Percentiles rank a stretch among this genome's conserved stretches.
phyloP scores from a whole-genome alignment of 2,888 invertebrate genomes.

The Amiota communis region DNA sequence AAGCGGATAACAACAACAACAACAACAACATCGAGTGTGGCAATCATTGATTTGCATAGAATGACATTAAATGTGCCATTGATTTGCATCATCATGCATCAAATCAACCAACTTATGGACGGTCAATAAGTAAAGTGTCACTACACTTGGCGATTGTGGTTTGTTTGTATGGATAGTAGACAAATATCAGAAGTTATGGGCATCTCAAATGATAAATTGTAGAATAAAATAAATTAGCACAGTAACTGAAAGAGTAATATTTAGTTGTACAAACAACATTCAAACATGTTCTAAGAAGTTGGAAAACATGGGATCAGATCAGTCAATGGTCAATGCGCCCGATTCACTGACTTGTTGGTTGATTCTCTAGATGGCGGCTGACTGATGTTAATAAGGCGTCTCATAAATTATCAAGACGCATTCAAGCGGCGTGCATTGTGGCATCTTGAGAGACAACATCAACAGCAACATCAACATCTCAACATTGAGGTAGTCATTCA shows the following conservation, averaged over 20 bases:
- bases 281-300: slow-evolving; percentile 2
- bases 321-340: not conserved
- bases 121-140: not conserved
- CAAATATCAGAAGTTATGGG: too few species aligned
- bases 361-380: slow-evolving; percentile 43
- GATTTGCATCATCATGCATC: slow-evolving; percentile 22
- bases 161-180: too few species aligned
- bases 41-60: slow-evolving; percentile 38
- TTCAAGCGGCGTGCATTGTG: slow-evolving; percentile 40
- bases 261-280: slow-evolving; percentile 7
- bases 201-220: too few species aligned
- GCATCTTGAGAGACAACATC: slow-evolving; percentile 30
- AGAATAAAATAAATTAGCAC: too few species aligned
- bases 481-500: not conserved
- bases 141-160: too few species aligned
- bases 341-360: slow-evolving; percentile 7
- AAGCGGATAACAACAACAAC: too few species aligned
- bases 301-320: not conserved
- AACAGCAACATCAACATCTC: not conserved
- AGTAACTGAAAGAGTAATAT: slow-evolving; percentile 8
- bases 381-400: slow-evolving; percentile 69
- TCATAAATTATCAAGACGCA: slow-evolving; percentile 65
- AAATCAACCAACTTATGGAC: not conserved
- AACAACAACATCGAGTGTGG: not conserved
- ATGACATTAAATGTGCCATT: slow-evolving; percentile 20